A percentile compares a stretch with the other conserved stretches of the same genome.
Evolutionary conservation across 2,797 vertebrate species (phyloP).

Genomic region (Ispidina lecontei): DNA sequence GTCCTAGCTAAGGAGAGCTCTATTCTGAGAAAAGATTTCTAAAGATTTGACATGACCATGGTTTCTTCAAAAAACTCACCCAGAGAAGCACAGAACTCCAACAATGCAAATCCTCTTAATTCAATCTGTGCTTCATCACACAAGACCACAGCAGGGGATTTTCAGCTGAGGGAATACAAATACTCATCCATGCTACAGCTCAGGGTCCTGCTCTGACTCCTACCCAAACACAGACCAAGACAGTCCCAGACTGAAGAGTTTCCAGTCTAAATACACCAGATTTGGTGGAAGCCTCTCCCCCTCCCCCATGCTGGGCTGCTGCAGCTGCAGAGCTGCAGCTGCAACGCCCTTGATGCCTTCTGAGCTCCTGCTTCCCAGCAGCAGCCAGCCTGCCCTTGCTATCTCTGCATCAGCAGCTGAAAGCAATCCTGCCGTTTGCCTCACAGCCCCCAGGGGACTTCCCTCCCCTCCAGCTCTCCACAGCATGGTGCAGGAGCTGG

Average conservation of each 20-base stretch:
- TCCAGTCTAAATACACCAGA: not conserved
- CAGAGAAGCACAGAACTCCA: slow-evolving; percentile 29
- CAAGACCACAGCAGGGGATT: slow-evolving; percentile 16
- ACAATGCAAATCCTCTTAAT: slow-evolving; percentile 56
- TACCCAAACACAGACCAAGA: slow-evolving; percentile 1
- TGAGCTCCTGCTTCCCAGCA: not conserved
- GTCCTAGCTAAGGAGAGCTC: not conserved
- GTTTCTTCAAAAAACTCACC: slow-evolving; percentile 3
- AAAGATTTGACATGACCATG: slow-evolving; percentile 1
- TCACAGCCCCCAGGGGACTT: not conserved
- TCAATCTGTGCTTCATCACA: slow-evolving; percentile 17
- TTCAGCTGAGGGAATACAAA: slow-evolving; percentile 43
- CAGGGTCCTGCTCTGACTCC: slow-evolving; percentile 2
- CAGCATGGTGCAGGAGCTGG: not conserved
- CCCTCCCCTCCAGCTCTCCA: fast-evolving
- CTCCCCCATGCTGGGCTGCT: not conserved
- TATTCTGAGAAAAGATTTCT: not conserved
- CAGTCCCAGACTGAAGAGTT: not conserved
- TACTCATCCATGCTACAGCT: not conserved
- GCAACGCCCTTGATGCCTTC: not conserved
- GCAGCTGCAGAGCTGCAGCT: not conserved
- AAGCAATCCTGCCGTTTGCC: not conserved
- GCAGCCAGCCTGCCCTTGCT: not conserved
- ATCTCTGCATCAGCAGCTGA: fast-evolving
- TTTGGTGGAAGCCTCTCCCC: not conserved